A percentile compares a stretch with the other conserved stretches of the same genome.
Conservation (phyloP, 1,140 invertebrate species). For the Drosophila saltans region DNA sequence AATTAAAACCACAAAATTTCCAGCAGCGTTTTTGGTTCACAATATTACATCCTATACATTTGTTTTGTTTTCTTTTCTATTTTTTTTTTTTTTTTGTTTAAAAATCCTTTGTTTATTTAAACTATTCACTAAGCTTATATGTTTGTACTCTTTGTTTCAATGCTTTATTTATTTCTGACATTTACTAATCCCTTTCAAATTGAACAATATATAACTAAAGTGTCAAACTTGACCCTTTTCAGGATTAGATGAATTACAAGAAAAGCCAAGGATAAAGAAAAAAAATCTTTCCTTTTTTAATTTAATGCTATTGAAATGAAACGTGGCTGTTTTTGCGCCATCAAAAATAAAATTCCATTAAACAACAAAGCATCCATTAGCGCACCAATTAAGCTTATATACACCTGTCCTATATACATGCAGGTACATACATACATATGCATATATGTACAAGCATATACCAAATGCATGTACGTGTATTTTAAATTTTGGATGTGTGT, state of each 20-base stretch:
- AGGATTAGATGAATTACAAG: background rate
- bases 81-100: too few species aligned
- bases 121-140: too few species aligned
- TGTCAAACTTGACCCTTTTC: background rate
- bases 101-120: too few species aligned
- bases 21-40: too few species aligned
- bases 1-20: too few species aligned
- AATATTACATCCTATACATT: too few species aligned
- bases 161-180: background rate
- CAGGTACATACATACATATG: background rate
- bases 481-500: background rate
- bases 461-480: background rate
- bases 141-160: background rate
- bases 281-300: background rate
- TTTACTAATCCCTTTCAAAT: background rate
- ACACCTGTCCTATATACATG: conserved; percentile 23
- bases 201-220: background rate
- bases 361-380: conserved; percentile 51
- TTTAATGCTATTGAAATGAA: conserved; percentile 6
- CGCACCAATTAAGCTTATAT: conserved; percentile 45
- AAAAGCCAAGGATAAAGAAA: background rate
- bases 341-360: conserved; percentile 38
- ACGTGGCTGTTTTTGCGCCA: background rate
- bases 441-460: background rate
- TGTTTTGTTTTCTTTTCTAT: too few species aligned